A percentile compares a stretch with the other conserved stretches of the same genome.
phyloP scores from a whole-genome alignment of 2,797 vertebrate genomes.

The Pseudochirops cupreus region DNA sequence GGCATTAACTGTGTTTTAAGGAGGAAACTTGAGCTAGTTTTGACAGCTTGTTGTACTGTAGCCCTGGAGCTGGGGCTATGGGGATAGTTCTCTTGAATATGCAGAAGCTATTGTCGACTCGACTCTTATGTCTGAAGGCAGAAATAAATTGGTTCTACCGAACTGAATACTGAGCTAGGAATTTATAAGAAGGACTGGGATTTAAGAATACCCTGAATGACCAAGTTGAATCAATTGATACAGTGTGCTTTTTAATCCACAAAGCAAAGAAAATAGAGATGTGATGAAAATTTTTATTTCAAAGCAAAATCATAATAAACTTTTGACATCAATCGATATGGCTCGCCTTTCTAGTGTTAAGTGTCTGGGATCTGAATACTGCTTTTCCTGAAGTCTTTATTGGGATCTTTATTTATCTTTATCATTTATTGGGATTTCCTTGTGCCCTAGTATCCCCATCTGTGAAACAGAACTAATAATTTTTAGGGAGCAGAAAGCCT shows the following conservation, averaged over 20 bases:
- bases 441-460: not conserved
- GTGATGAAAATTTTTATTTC: not conserved
- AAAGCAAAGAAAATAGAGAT: not conserved
- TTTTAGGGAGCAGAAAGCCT: not conserved
- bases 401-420: not conserved
- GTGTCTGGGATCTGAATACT: constrained; percentile 18
- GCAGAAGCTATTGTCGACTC: not conserved
- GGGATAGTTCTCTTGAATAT: constrained; percentile 23
- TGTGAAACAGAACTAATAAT: constrained; percentile 45
- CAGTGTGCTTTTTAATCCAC: not conserved
- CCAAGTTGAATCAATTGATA: not conserved
- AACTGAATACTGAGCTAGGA: not conserved
- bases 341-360: not conserved
- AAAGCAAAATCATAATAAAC: not conserved
- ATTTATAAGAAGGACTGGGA: not conserved
- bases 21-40: constrained; percentile 44
- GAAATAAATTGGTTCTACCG: not conserved
- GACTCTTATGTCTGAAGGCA: not conserved
- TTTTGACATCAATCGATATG: not conserved
- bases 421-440: not conserved
- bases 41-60: constrained; percentile 21
- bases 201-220: not conserved
- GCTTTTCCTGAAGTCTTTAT: not conserved
- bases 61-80: not conserved
- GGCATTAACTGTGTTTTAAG: constrained; percentile 46